Base-by-base conservation (phyloP, 2,113 vertebrate genomes). In the Entelurus aequoreus region DNA sequence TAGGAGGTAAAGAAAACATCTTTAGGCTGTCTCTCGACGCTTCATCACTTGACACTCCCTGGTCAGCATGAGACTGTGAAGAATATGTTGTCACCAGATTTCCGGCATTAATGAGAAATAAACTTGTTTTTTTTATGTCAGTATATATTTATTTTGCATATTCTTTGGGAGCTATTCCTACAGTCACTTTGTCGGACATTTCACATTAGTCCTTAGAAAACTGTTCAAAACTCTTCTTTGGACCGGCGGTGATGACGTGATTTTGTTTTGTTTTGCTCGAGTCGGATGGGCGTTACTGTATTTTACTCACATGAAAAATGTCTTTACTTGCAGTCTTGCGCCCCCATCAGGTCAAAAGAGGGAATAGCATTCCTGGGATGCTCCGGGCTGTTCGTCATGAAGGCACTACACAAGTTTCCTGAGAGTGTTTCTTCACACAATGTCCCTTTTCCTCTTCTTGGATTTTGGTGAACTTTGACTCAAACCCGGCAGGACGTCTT, bases 361-460 rank as follows among this genome's bases (percentile, higher is more conserved):
- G 55, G 47, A 81, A 79, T 14, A 58, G 36, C 75, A 79, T 11
- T 46, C 4, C 42, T 9, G 28, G 28, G 28, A 28, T 28, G 28
- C 4, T 28, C 28, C 15, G 19, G 42, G 58, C 40, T 15, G 8
- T n/a, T 1, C 38, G 44, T 19, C n/a, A 1, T 49, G 55, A 76
- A 74, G 72, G 72, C 60, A 74, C 54, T 0, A 50, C 15, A 28
- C 15, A 13, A 12, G 63, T 12, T 60, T 56, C 6, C 58, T 38
- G 21, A 60, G 0, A 0, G 19, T 51, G 49, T 44, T 47, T 11
- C 21, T 61, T 61, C 8, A 61, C 21, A 78, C 16, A 35, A 48
- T 15, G 11, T 81, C 65, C 28, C 47, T 79, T 76, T 84, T 93
- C 78, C 81, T 92, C 87, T 86, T 97, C 81, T 94, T 94, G 1